Base-by-base conservation (phyloP, 2,113 vertebrate genomes). In the Stegastes partitus region DNA sequence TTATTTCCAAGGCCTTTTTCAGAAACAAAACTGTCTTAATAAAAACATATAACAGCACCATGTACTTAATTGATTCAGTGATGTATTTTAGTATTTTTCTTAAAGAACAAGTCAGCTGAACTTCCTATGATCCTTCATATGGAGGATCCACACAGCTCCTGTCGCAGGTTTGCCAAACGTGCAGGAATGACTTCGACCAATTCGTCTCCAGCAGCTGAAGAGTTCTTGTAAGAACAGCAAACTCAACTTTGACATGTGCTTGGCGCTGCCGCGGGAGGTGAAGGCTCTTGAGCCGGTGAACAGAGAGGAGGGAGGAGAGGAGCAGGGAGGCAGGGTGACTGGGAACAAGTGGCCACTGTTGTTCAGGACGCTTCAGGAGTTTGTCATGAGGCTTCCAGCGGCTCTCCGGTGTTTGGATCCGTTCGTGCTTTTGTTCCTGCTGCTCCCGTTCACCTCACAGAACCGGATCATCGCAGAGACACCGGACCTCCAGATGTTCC, bases 321-420 rank as follows among this genome's bases (percentile, higher is more conserved):
- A 47, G 50, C 31, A 78, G 55, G 51, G 63, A 63, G 49, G 39
- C 56, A 68, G 71, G 54, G 56, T n/a, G 42, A 22, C 61, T 34
- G 37, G 1, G 44, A 70, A 31, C 67, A 44, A 62, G 59, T 56
- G 73, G 54, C 6, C 61, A 0, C 69, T 75, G 51, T 50, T 58
- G 59, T 63, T 54, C 22, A 70, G 77, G 62, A 62, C 31, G 34
- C 74, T 64, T 44, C 28, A 53, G 73, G 71, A 58, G 63, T 56
- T 57, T 61, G 89, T 58, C 14, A 94, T 94, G 92, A 49, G 63
- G 18, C 68, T 58, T 51, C 59, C 15, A 15, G 26, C 76, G 51
- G 57, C 55, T 23, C 47, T 14, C 14, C 28, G 23, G 45, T n/a
- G 49, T 70, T 69, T 85, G 74, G 68, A 77, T 55, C 28, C 89